These are phyloP conservation scores for Thryonomys swinderianus DNA, from an alignment of 2,113 vertebrate species.

Conservation along the genomic window DNA sequence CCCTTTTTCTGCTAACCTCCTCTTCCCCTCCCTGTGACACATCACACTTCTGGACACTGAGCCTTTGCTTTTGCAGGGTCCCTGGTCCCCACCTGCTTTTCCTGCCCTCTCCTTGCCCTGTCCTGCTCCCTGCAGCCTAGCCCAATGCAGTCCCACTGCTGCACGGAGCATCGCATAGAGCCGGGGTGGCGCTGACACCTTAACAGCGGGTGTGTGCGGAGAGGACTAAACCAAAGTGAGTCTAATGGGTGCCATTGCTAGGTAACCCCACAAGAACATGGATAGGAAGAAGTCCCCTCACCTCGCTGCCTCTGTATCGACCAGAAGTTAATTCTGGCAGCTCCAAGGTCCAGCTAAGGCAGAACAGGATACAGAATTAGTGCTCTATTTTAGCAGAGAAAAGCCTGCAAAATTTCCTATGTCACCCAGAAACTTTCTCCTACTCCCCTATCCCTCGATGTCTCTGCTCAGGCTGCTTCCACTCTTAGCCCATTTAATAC, in stretches of 20 bases:
- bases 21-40: background rate
- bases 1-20: background rate
- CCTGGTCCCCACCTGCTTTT: background rate
- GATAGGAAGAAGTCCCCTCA: background rate
- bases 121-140: background rate
- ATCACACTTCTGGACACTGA: constrained; percentile 11
- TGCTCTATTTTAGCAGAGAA: constrained; percentile 54
- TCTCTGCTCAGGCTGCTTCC: background rate
- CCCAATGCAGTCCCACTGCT: background rate
- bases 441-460: background rate
- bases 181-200: background rate
- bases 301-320: background rate
- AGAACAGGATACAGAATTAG: background rate
- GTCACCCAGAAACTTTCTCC: background rate
- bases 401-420: background rate
- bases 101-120: background rate
- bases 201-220: background rate
- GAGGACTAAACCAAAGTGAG: background rate
- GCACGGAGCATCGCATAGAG: background rate
- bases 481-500: background rate
- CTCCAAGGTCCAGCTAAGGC: constrained; percentile 11
- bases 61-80: background rate
- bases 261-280: background rate
- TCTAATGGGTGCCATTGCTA: background rate
- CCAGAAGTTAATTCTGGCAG: background rate